Evolutionary conservation across 2,888 invertebrate species (phyloP), one percentile per base, ranked within the genome.

Genomic region (Hyposoter dolosus): DNA sequence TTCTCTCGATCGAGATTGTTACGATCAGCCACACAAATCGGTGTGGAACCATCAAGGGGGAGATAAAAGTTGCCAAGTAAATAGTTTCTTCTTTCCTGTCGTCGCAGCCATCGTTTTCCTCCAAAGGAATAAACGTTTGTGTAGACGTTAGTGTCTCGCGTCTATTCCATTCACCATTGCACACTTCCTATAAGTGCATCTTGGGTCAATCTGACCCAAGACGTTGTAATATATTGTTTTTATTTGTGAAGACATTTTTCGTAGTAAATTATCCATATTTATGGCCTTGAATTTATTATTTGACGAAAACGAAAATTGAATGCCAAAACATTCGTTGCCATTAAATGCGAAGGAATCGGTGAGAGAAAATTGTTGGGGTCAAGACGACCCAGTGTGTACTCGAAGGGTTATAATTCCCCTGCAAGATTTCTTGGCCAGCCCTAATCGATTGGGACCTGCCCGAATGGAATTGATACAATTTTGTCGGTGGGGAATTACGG

Each of bases 1-100:
- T 23, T 74, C 50, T 53, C 50, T 35, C n/a, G 69, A 81, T 74
- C 35, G 76, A 32, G 77, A 71, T n/a, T 56, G 71, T 81, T 68
- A 45, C 28, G 45, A 63, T 19, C 15, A 45, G 10, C 6, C 12
- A n/a, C 32, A 19, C 45, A 15, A 47, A 65, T n/a, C 47, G 47
- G 28, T 6, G n/a, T 17, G 76, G 2, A 47, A 47, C 3, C 12
- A 4, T 40, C 15, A 7, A 40, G 35, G 60, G 28, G 28, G 60
- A 45, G 10, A 75, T 75, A 23, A 75, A 75, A 56, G 5, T 23
- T 23, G 28, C 10, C 35, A 23, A 15, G 53, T 40, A 43, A 56
- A 45, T 23, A 19, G 19, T 40, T 43, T 4, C 10, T 43, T 68
- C 60, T 60, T 60, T 75, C 28, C n/a, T n/a, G 3, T 66, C 28